phyloP scores from a whole-genome alignment of 2,113 vertebrate genomes.

The Ciconia maguari region DNA sequence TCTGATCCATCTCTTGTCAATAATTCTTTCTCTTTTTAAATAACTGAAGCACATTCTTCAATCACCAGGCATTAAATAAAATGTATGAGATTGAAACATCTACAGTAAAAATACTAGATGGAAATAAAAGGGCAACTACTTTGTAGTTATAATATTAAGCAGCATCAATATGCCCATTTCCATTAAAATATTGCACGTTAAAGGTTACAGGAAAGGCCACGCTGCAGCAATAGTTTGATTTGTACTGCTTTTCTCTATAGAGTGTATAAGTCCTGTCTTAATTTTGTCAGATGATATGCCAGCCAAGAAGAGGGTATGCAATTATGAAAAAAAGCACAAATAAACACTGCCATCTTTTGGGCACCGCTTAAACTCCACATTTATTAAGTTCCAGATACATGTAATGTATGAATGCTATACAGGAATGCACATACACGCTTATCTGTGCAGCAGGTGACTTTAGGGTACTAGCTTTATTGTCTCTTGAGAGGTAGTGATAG shows the following conservation, averaged over 20 bases:
- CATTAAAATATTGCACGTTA: background rate
- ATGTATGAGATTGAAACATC: background rate
- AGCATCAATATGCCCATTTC: slow-evolving; percentile 11
- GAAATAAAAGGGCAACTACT: slow-evolving; percentile 28
- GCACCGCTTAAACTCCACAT: slow-evolving; percentile 39
- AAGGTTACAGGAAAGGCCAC: slow-evolving; percentile 39
- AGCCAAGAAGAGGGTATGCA: background rate
- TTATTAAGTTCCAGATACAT: background rate
- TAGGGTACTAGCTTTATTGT: background rate
- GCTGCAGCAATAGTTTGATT: slow-evolving; percentile 49
- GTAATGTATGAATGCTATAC: background rate
- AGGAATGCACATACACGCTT: background rate
- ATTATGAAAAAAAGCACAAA: slow-evolving; percentile 69
- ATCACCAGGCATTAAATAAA: background rate
- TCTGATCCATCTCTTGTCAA: background rate
- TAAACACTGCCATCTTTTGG: slow-evolving; percentile 83
- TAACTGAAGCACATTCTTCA: slow-evolving; percentile 6
- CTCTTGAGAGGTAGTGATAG: background rate
- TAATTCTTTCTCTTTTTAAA: background rate
- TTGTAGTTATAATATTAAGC: slow-evolving; percentile 14
- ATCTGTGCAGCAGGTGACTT: background rate
- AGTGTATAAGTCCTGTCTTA: background rate
- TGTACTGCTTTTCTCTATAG: background rate
- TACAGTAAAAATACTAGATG: background rate
- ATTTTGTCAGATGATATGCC: slow-evolving; percentile 49